Base-by-base conservation (phyloP, 2,113 vertebrate genomes). In the Hippocampus comes region DNA sequence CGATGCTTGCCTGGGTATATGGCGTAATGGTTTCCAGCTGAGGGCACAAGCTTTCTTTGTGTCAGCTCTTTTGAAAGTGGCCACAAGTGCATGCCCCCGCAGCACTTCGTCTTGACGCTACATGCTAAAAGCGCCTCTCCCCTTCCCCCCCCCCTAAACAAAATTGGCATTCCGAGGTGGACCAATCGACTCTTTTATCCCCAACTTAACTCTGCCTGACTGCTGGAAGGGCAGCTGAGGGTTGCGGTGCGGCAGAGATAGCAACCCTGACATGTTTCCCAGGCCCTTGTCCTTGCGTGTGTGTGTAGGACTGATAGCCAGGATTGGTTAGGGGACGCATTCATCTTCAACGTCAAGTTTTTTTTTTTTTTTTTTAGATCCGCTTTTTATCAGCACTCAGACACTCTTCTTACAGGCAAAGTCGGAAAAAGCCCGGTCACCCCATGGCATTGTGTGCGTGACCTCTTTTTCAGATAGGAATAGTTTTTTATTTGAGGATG, bases 341-440 rank as follows among this genome's bases (percentile, higher is more conserved):
- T 86, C 83, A 87, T 88, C 85, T 88, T 79, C 82, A 65, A 34
- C 72, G 84, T 83, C 83, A 78, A 73, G 74, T 66, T 79, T 90
- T 89, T 84, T 34, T 34, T 34, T 34, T 27, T 90, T 27, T 34
- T 34, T 34, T 4, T 34, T 34, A 76, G 81, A 79, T 65, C 70
- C 67, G 59, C 67, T 76, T 84, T 82, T 86, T 90, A 91, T 87
- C 85, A 65, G 82, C 15, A 23, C 72, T 77, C 74, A 79, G 76
- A 78, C 78, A 73, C 61, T 80, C 63, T 78, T 78, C 75, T 66
- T 70, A 38, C 34, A 76, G 79, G 72, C 73, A 63, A 70, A 80
- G 74, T 60, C 11, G 8, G 27, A 74, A 73, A 69, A 34, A 73
- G 34, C 63, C 57, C 23, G 68, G 81, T 66, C 64, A 78, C n/a